Conservation (phyloP, 2,888 invertebrate species). For the Cheilosia urbana region DNA sequence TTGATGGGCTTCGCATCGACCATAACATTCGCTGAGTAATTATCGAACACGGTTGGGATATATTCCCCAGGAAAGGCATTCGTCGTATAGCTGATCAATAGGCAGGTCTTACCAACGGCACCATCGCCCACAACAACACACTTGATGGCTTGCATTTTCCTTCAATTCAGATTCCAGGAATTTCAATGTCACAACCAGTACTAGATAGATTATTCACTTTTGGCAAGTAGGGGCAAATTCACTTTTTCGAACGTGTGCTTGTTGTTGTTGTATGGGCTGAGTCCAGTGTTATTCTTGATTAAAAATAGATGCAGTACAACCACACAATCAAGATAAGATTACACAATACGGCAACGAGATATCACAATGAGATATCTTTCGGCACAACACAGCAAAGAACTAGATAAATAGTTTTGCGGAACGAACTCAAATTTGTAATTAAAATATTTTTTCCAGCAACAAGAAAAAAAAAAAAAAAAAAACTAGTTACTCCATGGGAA, state of each 20-base stretch:
- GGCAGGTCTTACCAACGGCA: conserved; percentile 83
- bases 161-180: conserved; percentile 49
- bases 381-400: conserved; percentile 11
- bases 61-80: conserved; percentile 83
- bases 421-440: conserved; percentile 31
- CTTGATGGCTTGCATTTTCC: conserved; percentile 82
- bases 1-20: conserved; percentile 83
- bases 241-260: background rate
- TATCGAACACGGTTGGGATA: conserved; percentile 83
- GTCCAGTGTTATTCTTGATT: conserved; percentile 36
- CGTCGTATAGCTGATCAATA: conserved; percentile 82
- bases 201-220: conserved; percentile 24
- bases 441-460: conserved; percentile 22
- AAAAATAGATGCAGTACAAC: conserved; percentile 54
- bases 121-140: conserved; percentile 83
- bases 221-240: conserved; percentile 65
- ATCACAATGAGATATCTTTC: conserved; percentile 17
- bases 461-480: conserved; percentile 18
- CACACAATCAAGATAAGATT: conserved; percentile 52
- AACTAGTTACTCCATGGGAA: conserved; percentile 51
- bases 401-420: conserved; percentile 30
- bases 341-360: conserved; percentile 36
- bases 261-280: conserved; percentile 13
- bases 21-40: conserved; percentile 83
- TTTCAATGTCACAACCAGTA: conserved; percentile 60